These are phyloP conservation scores for Coregonus ussuriensis DNA, from an alignment of 2,797 vertebrate species.

Conservation along the genomic window DNA sequence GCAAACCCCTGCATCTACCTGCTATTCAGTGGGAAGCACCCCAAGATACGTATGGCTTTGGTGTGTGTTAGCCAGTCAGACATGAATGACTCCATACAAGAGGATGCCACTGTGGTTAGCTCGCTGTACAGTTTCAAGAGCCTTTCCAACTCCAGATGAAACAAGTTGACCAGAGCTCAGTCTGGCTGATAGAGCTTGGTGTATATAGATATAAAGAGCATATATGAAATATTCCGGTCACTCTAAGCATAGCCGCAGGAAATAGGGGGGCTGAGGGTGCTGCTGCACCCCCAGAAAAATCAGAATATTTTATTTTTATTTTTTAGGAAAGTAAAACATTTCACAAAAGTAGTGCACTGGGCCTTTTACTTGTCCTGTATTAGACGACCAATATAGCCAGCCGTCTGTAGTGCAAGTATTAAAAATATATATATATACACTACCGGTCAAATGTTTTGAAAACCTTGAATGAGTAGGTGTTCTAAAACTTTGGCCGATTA, in stretches of 20 bases:
- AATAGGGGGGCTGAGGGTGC: no score
- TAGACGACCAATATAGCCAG: no score
- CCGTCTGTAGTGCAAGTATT: no score
- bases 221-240: background rate
- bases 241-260: background rate
- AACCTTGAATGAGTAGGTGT: no score
- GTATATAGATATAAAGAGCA: background rate
- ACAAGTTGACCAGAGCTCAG: background rate
- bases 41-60: constrained; percentile 45
- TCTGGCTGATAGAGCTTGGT: background rate
- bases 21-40: constrained; percentile 68
- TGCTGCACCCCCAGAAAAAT: no score
- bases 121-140: constrained; percentile 70
- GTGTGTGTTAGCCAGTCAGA: constrained; percentile 46
- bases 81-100: constrained; percentile 61
- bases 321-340: no score
- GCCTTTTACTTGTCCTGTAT: no score
- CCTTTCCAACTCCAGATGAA: constrained; percentile 61
- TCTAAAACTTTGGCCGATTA: no score
- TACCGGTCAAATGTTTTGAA: no score
- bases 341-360: no score
- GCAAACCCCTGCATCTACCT: constrained; percentile 79
- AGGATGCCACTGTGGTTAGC: constrained; percentile 70
- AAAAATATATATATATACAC: no score
- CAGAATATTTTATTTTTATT: no score